Conservation (phyloP, 37 sponge, comb jelly and placozoan species). For the Mnemiopsis leidyi region DNA sequence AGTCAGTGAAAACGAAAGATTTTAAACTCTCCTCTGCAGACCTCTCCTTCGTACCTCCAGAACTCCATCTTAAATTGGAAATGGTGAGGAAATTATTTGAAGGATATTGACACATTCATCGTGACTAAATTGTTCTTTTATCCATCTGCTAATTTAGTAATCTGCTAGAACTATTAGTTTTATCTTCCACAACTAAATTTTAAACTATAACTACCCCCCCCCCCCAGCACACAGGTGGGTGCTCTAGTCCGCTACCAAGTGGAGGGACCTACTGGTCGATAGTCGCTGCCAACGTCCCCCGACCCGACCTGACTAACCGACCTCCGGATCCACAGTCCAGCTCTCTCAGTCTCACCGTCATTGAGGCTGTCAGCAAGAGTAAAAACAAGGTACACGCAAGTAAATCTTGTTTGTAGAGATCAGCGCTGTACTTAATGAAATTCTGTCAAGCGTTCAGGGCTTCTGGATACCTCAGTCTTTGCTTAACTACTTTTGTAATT, state of each 20-base stretch:
- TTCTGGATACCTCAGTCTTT: too few species aligned
- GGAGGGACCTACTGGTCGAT: slow-evolving; percentile 57
- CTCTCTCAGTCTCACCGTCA: slow-evolving; percentile 22
- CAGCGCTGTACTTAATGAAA: too few species aligned
- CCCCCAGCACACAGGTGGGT: not conserved
- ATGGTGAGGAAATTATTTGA: slow-evolving; percentile 1
- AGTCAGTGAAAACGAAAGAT: slow-evolving; percentile 59
- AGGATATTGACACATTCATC: too few species aligned
- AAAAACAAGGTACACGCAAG: slow-evolving; percentile 65
- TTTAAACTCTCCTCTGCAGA: slow-evolving; percentile 56
- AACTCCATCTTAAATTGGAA: not conserved
- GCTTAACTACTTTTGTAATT: too few species aligned
- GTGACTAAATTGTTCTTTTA: too few species aligned
- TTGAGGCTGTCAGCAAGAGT: slow-evolving; percentile 58
- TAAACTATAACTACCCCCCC: not conserved
- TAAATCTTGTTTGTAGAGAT: too few species aligned
- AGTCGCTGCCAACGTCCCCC: slow-evolving; percentile 50
- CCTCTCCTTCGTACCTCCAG: slow-evolving; percentile 18
- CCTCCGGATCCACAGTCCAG: slow-evolving; percentile 41
- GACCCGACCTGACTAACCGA: slow-evolving; percentile 40
- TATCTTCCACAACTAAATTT: too few species aligned
- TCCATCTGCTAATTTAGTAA: too few species aligned
- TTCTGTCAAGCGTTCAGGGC: too few species aligned
- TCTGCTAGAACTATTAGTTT: too few species aligned
- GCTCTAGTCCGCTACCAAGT: not conserved